Conservation (phyloP, 2,888 invertebrate species). For the Dryobotodes eremita region DNA sequence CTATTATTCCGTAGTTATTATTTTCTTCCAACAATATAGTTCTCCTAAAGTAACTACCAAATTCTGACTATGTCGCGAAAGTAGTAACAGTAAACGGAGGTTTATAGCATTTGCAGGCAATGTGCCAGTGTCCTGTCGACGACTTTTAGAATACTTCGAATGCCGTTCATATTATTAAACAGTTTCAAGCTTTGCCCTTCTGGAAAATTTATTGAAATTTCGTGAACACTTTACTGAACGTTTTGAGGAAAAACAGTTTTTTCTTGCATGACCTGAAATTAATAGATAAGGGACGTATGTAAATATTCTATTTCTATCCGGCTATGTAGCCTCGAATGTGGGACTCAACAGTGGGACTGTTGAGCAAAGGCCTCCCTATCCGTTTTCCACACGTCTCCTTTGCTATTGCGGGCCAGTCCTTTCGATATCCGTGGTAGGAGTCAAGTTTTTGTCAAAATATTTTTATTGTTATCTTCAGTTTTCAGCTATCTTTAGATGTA, state of each 20-base stretch:
- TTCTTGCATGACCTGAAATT: background rate
- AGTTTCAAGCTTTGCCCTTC: background rate
- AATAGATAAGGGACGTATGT: background rate
- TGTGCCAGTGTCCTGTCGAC: conserved; percentile 59
- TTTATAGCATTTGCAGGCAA: conserved; percentile 57
- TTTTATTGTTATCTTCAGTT: background rate
- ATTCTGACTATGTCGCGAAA: conserved; percentile 43
- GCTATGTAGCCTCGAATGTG: background rate
- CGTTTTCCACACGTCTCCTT: background rate
- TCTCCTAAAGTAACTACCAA: conserved; percentile 3
- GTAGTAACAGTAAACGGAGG: conserved; percentile 52
- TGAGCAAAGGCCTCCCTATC: background rate
- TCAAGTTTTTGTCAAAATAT: background rate
- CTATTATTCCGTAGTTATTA: background rate
- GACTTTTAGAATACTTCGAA: conserved; percentile 41
- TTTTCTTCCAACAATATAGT: background rate
- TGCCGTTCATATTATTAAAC: conserved; percentile 16
- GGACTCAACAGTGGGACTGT: background rate
- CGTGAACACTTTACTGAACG: background rate
- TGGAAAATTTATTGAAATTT: background rate
- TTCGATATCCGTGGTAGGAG: no score
- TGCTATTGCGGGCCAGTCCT: background rate
- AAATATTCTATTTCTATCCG: background rate
- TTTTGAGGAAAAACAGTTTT: background rate
- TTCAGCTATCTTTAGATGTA: conserved; percentile 39